These are phyloP conservation scores for Orius insidiosus DNA, from an alignment of 1,140 invertebrate genomes.

Conservation along the genomic window DNA sequence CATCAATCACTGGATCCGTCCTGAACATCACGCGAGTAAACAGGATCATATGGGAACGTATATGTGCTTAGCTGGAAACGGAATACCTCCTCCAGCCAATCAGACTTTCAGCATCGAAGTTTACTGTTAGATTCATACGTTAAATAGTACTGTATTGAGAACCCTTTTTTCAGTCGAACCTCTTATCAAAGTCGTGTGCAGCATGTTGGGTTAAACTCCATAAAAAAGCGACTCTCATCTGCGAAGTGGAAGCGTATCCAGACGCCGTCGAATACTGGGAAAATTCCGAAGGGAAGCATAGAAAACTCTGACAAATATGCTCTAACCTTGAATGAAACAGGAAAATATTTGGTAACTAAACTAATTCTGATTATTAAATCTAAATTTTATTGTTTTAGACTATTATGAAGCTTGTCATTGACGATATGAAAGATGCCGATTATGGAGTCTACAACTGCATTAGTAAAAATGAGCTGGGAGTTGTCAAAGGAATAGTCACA, in stretches of 20 bases:
- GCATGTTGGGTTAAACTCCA: slow-evolving; percentile 41
- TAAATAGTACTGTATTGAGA: slow-evolving; percentile 14
- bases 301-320: slow-evolving; percentile 42
- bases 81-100: slow-evolving; percentile 62
- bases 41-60: slow-evolving; percentile 76
- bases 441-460: slow-evolving; percentile 61
- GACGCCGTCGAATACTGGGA: slow-evolving; percentile 76
- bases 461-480: slow-evolving; percentile 60
- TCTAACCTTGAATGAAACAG: slow-evolving; percentile 38
- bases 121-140: slow-evolving; percentile 64
- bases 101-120: slow-evolving; percentile 69
- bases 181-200: slow-evolving; percentile 61
- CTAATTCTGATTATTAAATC: neutral
- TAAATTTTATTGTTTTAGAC: slow-evolving; percentile 25
- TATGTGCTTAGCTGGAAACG: slow-evolving; percentile 72
- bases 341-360: slow-evolving; percentile 34
- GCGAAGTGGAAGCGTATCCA: slow-evolving; percentile 76
- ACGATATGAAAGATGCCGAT: slow-evolving; percentile 44
- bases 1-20: slow-evolving; percentile 42
- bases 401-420: slow-evolving; percentile 59
- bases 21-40: slow-evolving; percentile 67
- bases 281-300: slow-evolving; percentile 46
- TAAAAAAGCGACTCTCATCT: slow-evolving; percentile 56
- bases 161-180: slow-evolving; percentile 56
- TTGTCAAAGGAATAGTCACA: slow-evolving; percentile 55